Conservation (phyloP, 2,888 invertebrate species). For the Autographa pulchrina region DNA sequence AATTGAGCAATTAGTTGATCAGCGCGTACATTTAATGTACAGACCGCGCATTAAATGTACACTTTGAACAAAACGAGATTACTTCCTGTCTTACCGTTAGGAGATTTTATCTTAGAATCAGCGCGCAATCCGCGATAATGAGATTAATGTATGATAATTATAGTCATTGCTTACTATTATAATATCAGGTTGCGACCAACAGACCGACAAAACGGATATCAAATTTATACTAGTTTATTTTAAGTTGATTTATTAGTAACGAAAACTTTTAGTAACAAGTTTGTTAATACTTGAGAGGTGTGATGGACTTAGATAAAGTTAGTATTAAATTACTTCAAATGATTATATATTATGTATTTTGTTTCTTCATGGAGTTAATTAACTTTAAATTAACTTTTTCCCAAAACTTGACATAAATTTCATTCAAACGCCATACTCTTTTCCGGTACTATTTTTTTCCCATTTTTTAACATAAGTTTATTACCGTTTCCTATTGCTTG, state of each 20-base stretch:
- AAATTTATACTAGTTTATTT: constrained; percentile 32
- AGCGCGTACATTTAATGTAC: constrained; percentile 1
- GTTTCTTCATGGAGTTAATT: too few relatives aligned
- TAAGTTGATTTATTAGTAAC: background rate
- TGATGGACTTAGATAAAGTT: background rate
- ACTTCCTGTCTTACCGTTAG: constrained; percentile 44
- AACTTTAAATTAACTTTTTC: too few relatives aligned
- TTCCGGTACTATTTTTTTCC: too few relatives aligned
- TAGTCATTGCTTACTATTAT: constrained; percentile 50
- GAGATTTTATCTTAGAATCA: constrained; percentile 49
- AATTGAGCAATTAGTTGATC: constrained; percentile 32
- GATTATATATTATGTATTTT: too few relatives aligned
- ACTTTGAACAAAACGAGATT: constrained; percentile 36
- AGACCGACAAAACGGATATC: constrained; percentile 36
- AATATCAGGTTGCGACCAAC: constrained; percentile 44
- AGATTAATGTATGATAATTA: constrained; percentile 58
- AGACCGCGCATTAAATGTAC: constrained; percentile 17
- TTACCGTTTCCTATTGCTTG: background rate
- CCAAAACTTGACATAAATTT: too few relatives aligned
- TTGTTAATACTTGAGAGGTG: background rate
- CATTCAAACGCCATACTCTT: too few relatives aligned
- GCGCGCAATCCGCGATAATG: constrained; percentile 38
- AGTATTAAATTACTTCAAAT: background rate
- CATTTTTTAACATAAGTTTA: background rate
- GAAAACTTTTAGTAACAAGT: background rate